Percentiles rank a stretch among this genome's conserved stretches.
Conservation (phyloP, 2,797 vertebrate genomes). For the Schizopygopsis malacanthus region DNA sequence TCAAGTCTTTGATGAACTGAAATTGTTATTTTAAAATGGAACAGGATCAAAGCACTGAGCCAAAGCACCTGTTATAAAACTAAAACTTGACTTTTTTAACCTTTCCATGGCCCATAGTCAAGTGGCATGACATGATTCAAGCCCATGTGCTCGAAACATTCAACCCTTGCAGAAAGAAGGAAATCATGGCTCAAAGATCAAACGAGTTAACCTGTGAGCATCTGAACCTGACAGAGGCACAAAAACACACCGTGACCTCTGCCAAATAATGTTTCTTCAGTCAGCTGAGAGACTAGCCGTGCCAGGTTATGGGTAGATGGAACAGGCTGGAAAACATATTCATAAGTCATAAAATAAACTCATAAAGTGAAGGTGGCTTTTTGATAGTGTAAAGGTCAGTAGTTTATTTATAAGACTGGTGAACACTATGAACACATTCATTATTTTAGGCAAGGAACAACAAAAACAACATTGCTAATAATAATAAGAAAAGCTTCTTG, state of each 20-base stretch:
- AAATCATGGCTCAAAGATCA: constrained; percentile 14
- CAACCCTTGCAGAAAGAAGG: background rate
- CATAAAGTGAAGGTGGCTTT: constrained; percentile 2
- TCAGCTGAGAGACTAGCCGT: constrained; percentile 4
- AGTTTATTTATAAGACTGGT: background rate
- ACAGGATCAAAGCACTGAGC: background rate
- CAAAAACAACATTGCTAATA: background rate
- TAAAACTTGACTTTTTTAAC: background rate
- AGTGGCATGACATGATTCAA: constrained; percentile 12
- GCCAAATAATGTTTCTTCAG: background rate
- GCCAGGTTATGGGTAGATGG: background rate
- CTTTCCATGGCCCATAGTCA: constrained; percentile 11
- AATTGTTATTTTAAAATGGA: background rate
- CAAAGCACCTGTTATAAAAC: background rate
- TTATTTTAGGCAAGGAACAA: background rate
- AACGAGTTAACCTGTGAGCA: background rate
- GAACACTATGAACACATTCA: background rate
- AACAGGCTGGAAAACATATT: background rate
- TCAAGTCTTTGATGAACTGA: constrained; percentile 12
- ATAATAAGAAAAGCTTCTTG: background rate
- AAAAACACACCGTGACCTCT: background rate
- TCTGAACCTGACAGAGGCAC: background rate
- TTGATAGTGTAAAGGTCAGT: background rate
- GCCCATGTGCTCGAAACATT: background rate
- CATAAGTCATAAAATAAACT: constrained; percentile 6